A percentile compares a stretch with the other conserved stretches of the same genome.
These are phyloP conservation scores for Heliconius hortense DNA, from an alignment of 2,888 invertebrate species.

Conservation along the genomic window DNA sequence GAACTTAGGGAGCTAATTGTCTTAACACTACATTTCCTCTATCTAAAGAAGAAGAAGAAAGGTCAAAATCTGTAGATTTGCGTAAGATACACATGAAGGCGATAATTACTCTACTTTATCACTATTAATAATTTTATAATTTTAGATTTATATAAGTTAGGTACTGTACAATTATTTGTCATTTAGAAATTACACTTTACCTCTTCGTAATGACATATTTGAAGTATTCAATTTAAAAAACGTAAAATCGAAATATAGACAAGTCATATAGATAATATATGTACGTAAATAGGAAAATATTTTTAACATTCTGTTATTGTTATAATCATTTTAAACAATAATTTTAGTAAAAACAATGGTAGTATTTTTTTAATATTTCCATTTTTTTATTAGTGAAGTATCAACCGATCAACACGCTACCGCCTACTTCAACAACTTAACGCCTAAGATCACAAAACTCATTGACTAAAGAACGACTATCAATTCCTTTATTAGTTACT, in stretches of 20 bases:
- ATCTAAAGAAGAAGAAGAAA: too few relatives aligned
- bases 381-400: background rate
- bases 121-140: slow-evolving; percentile 1
- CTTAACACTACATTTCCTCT: too few relatives aligned
- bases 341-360: too few relatives aligned
- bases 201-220: slow-evolving; percentile 46
- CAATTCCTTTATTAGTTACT: slow-evolving; percentile 68
- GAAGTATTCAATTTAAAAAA: slow-evolving; percentile 1
- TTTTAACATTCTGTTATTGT: background rate
- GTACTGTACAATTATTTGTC: slow-evolving; percentile 36
- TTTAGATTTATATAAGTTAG: slow-evolving; percentile 15
- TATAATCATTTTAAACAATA: background rate
- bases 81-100: slow-evolving; percentile 31
- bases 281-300: background rate
- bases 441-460: slow-evolving; percentile 68
- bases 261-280: background rate
- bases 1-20: too few relatives aligned
- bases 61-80: slow-evolving; percentile 12
- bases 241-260: background rate
- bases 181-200: slow-evolving; percentile 78
- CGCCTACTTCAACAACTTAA: slow-evolving; percentile 38
- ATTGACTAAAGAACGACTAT: slow-evolving; percentile 70
- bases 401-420: slow-evolving; percentile 16
- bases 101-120: slow-evolving; percentile 29
- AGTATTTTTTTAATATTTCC: background rate